Percentiles rank a stretch among this genome's conserved stretches.
These are phyloP conservation scores for Ataeniobius toweri DNA, from an alignment of 2,797 vertebrate genomes.

Conservation along the genomic window DNA sequence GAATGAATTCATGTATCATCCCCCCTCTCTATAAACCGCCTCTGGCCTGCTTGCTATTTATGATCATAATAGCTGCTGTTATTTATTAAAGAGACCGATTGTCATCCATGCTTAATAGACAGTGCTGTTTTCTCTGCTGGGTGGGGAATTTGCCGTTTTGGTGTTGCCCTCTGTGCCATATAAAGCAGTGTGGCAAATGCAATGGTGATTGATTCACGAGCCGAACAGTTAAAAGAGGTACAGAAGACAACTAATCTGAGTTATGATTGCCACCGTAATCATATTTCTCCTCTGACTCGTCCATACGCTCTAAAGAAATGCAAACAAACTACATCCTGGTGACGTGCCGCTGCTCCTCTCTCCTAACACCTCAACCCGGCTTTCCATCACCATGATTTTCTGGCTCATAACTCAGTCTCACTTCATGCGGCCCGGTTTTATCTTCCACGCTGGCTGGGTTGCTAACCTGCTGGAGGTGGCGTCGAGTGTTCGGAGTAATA, in stretches of 20 bases:
- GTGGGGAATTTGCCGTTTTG: constrained; percentile 65
- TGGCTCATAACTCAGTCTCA: constrained; percentile 37
- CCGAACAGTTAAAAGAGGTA: constrained; percentile 60
- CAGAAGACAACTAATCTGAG: constrained; percentile 73
- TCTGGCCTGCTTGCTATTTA: constrained; percentile 65
- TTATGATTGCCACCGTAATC: constrained; percentile 75
- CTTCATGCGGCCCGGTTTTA: constrained; percentile 4
- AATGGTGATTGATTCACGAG: constrained; percentile 72
- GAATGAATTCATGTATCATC: constrained; percentile 72
- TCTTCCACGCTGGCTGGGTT: constrained; percentile 37
- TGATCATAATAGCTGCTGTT: constrained; percentile 66
- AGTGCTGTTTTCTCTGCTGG: constrained; percentile 64
- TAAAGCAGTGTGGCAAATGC: constrained; percentile 43
- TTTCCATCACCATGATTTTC: constrained; percentile 47
- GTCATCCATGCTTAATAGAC: constrained; percentile 68
- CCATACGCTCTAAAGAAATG: constrained; percentile 44
- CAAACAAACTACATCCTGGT: constrained; percentile 46
- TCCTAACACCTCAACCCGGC: constrained; percentile 22
- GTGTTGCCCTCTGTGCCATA: constrained; percentile 47
- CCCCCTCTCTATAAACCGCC: constrained; percentile 60
- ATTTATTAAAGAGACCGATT: constrained; percentile 73
- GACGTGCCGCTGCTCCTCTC: constrained; percentile 27
- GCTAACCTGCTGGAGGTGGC: constrained; percentile 56
- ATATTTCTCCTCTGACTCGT: constrained; percentile 66
- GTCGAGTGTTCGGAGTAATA: constrained; percentile 60